Evolutionary conservation across 2,113 vertebrate species (phyloP).

Genomic region (Urocitellus parryii): DNA sequence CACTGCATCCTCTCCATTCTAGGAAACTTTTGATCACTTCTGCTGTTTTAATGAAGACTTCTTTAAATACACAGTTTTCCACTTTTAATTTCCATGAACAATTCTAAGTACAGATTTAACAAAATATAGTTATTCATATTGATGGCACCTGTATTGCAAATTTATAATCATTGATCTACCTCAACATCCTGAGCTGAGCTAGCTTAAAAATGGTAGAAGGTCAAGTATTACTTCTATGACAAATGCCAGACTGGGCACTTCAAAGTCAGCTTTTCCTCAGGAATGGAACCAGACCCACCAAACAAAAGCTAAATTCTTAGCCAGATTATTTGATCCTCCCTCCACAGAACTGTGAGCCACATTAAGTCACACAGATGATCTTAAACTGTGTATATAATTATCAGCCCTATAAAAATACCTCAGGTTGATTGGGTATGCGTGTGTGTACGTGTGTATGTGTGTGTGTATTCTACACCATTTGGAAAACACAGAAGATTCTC

Average conservation of each 20-base stretch:
- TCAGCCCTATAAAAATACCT: conserved; percentile 3
- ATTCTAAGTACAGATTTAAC: conserved; percentile 30
- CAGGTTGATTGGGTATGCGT: neutral
- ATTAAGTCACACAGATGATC: conserved; percentile 34
- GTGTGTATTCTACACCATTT: neutral
- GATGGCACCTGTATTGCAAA: neutral
- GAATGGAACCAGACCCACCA: conserved; percentile 63
- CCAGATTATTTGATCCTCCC: conserved; percentile 45
- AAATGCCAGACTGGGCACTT: conserved; percentile 53
- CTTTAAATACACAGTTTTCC: neutral
- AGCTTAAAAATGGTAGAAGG: conserved; percentile 26
- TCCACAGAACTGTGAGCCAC: conserved; percentile 4
- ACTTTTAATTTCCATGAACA: conserved; percentile 28
- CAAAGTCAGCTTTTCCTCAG: conserved; percentile 39
- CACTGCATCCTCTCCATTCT: neutral
- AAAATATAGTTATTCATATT: neutral
- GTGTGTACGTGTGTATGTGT: no score
- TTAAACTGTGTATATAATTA: conserved; percentile 11
- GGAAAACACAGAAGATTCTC: neutral
- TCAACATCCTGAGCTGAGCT: conserved; percentile 16
- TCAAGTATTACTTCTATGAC: conserved; percentile 39
- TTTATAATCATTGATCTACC: neutral
- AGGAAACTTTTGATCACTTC: neutral
- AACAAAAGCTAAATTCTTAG: conserved; percentile 59
- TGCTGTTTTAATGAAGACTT: conserved; percentile 30